phyloP scores from a whole-genome alignment of 2,113 vertebrate species.

The Mormyrus iriodes region DNA sequence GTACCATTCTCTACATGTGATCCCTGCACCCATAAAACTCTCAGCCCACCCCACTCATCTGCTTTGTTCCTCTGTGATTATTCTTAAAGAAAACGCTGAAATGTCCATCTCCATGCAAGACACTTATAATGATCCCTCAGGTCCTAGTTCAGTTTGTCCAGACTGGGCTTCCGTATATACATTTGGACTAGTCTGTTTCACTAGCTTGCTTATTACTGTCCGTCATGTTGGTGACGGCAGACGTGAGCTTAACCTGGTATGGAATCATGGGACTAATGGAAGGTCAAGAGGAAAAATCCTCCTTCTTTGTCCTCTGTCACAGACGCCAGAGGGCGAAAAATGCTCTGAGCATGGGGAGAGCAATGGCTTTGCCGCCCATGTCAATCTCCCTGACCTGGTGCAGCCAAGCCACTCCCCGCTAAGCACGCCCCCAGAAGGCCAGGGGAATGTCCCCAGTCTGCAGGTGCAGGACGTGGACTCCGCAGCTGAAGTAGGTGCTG shows the following conservation, averaged over 20 bases:
- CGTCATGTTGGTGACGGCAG: not conserved
- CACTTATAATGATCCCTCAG: not conserved
- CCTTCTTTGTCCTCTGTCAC: constrained; percentile 34
- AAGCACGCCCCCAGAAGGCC: constrained; percentile 76
- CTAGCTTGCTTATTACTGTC: not conserved
- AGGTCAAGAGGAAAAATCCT: not conserved
- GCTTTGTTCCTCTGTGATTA: not conserved
- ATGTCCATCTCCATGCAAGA: not conserved
- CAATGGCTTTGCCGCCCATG: constrained; percentile 88
- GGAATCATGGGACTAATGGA: not conserved
- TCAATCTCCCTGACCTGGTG: constrained; percentile 91
- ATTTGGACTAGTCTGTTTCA: not conserved
- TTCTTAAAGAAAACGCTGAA: not conserved
- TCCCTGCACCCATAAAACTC: not conserved
- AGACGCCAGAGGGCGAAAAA: constrained; percentile 80
- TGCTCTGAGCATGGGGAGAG: constrained; percentile 80
- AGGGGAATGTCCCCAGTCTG: constrained; percentile 63
- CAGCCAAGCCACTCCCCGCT: constrained; percentile 91
- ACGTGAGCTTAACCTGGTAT: not conserved
- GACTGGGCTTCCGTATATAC: not conserved
- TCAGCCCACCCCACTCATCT: not conserved
- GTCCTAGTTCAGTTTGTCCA: not conserved
- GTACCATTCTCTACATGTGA: not conserved
- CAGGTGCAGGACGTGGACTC: constrained; percentile 78
- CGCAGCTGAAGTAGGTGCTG: constrained; percentile 76